These are phyloP conservation scores for Centrocercus urophasianus DNA, from an alignment of 2,113 vertebrate species.

Conservation along the genomic window DNA sequence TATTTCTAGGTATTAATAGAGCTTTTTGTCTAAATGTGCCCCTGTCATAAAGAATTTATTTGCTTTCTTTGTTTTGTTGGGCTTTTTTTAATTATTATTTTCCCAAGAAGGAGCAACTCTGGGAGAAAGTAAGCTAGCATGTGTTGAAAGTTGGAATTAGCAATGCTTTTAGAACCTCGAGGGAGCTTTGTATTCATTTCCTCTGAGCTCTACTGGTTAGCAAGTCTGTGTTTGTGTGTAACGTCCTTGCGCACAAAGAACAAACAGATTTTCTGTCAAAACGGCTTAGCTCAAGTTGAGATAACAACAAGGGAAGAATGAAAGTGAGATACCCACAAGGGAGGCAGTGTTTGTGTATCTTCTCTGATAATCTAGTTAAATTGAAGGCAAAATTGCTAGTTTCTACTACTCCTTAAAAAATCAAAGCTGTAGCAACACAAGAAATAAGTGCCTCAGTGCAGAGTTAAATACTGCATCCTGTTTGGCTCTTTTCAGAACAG, in stretches of 20 bases:
- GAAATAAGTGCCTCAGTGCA: not conserved
- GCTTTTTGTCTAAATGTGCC: not conserved
- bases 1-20: not conserved
- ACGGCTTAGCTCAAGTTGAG: constrained; percentile 23
- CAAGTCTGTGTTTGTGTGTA: not conserved
- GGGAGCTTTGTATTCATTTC: constrained; percentile 39
- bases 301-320: constrained; percentile 39
- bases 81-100: not conserved
- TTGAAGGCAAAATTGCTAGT: constrained; percentile 4
- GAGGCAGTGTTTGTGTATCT: constrained; percentile 3
- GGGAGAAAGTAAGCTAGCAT: not conserved
- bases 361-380: constrained; percentile 42
- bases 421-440: not conserved
- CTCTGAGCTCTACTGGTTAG: not conserved
- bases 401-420: not conserved
- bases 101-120: not conserved
- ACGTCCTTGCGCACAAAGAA: not conserved
- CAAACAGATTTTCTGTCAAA: constrained; percentile 58
- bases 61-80: not conserved
- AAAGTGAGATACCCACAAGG: constrained; percentile 25
- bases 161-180: constrained; percentile 9
- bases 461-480: not conserved
- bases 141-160: not conserved
- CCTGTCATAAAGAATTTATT: not conserved
- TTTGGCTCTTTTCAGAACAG: not conserved